Evolutionary conservation across 2,797 vertebrate species (phyloP).

Genomic region (Semaprochilodus insignis): DNA sequence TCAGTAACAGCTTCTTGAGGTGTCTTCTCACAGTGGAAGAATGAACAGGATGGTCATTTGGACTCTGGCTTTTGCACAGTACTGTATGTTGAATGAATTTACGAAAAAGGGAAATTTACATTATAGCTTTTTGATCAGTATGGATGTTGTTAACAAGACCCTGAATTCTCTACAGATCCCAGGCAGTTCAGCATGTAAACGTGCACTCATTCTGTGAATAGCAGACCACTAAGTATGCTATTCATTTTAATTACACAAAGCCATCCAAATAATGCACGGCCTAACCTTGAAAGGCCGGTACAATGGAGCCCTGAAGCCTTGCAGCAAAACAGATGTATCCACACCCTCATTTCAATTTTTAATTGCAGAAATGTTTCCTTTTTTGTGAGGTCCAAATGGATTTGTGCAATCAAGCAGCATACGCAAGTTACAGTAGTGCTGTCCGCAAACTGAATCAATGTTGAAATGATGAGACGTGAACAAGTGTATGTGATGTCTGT

Average conservation of each 20-base stretch:
- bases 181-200: not conserved
- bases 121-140: too few species aligned
- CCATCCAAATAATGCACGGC: slow-evolving; percentile 32
- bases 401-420: slow-evolving; percentile 58
- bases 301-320: slow-evolving; percentile 28
- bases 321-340: slow-evolving; percentile 34
- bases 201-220: not conserved
- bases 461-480: slow-evolving; percentile 27
- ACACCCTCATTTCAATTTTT: slow-evolving; percentile 59
- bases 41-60: too few species aligned
- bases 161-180: not conserved
- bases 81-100: too few species aligned
- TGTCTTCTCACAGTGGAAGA: too few species aligned
- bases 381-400: slow-evolving; percentile 62
- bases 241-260: slow-evolving; percentile 57
- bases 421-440: slow-evolving; percentile 36
- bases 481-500: slow-evolving; percentile 14
- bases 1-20: too few species aligned
- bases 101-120: too few species aligned
- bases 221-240: slow-evolving; percentile 5
- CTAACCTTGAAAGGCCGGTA: slow-evolving; percentile 53
- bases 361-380: slow-evolving; percentile 63
- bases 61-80: too few species aligned
- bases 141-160: too few species aligned
- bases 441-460: slow-evolving; percentile 59